phyloP scores from a whole-genome alignment of 2,888 invertebrate species.

The Caenorhabditis doughertyi region DNA sequence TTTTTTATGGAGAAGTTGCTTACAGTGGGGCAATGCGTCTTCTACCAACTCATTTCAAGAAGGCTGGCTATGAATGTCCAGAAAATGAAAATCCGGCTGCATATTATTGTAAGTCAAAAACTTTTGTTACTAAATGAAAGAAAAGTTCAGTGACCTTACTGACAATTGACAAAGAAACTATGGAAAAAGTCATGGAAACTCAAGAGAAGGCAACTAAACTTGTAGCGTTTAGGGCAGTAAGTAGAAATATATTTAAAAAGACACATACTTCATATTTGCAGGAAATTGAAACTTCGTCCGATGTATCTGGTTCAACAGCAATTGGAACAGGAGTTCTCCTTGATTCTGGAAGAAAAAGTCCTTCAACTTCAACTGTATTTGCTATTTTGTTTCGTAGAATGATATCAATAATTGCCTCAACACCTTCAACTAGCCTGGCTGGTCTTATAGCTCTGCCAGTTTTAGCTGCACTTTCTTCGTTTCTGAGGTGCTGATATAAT shows the following conservation, averaged over 20 bases:
- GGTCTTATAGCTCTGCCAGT: constrained; percentile 38
- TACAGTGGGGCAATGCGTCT: constrained; percentile 88
- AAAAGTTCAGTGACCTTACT: constrained; percentile 88
- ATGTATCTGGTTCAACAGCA: constrained; percentile 25
- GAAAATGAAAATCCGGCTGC: constrained; percentile 97
- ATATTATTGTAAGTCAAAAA: constrained; percentile 90
- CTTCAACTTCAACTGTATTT: constrained; percentile 18
- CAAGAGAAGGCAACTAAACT: constrained; percentile 85
- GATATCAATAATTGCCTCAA: constrained; percentile 43
- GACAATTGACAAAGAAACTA: constrained; percentile 89
- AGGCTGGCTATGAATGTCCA: constrained; percentile 96
- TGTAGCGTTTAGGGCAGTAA: constrained; percentile 53
- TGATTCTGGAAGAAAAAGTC: constrained; percentile 34
- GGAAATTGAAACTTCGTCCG: constrained; percentile 26
- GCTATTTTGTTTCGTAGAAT: constrained; percentile 42
- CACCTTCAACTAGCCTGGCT: constrained; percentile 35
- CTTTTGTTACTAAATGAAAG: not conserved
- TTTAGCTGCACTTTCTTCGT: constrained; percentile 13
- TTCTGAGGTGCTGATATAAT: constrained; percentile 9
- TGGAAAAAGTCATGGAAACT: constrained; percentile 94
- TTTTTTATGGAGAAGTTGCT: constrained; percentile 91
- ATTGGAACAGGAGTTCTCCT: constrained; percentile 47
- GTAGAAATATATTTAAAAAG: not conserved
- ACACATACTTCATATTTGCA: not conserved
- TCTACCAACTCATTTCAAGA: constrained; percentile 95